phyloP scores from a whole-genome alignment of 2,797 vertebrate genomes.

The Danio aesculapii region DNA sequence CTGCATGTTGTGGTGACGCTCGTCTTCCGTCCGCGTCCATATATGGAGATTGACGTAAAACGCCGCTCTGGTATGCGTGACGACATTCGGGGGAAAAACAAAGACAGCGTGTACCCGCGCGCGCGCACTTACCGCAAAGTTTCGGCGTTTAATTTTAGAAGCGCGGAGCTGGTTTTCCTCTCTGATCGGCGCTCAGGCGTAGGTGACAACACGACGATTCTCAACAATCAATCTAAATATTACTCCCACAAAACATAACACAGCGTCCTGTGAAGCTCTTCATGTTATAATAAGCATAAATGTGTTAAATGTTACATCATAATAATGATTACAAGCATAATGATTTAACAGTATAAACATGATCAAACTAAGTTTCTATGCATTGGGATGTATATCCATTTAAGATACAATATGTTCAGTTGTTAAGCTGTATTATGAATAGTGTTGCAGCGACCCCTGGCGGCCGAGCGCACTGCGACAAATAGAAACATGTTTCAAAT shows the following conservation, averaged over 20 bases:
- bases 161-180: not conserved
- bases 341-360: too few species aligned
- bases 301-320: too few species aligned
- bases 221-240: not conserved
- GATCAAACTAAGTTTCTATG: not conserved
- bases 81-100: conserved; percentile 37
- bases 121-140: conserved; percentile 43
- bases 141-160: conserved; percentile 16
- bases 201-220: not conserved
- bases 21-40: conserved; percentile 57
- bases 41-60: conserved; percentile 63
- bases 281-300: too few species aligned
- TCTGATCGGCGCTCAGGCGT: not conserved
- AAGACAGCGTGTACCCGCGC: not conserved
- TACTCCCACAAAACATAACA: not conserved
- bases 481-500: not conserved
- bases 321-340: too few species aligned
- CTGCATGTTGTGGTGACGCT: conserved; percentile 27
- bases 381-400: not conserved
- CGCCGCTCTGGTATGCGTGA: conserved; percentile 37
- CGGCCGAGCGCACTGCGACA: not conserved
- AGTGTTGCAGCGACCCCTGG: conserved; percentile 33
- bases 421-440: not conserved
- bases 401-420: not conserved
- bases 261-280: too few species aligned